Evolutionary conservation across 2,888 invertebrate species (phyloP), one percentile per base, ranked within the genome.

Genomic region (Dynastes hyllus): DNA sequence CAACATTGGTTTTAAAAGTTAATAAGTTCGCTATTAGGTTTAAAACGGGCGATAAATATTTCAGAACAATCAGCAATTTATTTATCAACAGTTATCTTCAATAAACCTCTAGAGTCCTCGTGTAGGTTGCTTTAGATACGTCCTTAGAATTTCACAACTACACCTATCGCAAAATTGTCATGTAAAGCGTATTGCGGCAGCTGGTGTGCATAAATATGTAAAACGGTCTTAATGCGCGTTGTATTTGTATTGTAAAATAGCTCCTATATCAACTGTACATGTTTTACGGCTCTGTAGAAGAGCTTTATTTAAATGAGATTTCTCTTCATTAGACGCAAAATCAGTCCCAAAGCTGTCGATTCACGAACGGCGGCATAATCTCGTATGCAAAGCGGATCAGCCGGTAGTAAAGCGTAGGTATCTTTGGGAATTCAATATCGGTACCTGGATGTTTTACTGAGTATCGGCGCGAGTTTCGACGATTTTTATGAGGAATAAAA

Each of bases 261-360:
- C 37, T 71, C 13, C 58, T 32, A 50, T 55, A 71, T 40, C 16
- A 37, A 37, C 78, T 67, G 78, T 80, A 81, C 79, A 79, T 81
- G 80, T 80, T 81, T 80, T 80, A 76, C 58, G 27, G 40, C 45
- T 40, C 11, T 69, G 67, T 69, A 66, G 79, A 82, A 80, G 78
- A 78, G 78, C 78, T 81, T 82, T 82, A 81, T 82, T 82, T 81
- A 82, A 81, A 82, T 82, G 81, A 82, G 80, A 69, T 73, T 82
- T 81, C 80, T 80, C 80, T 81, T 82, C 81, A 82, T 82, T 82
- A 81, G 81, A 77, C 79, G 77, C 78, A 80, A 80, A 82, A 82
- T 81, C 81, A 82, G 80, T 82, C 81, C 81, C 81, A 80, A 82
- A 82, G 76, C 77, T 66, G 80, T 80, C 80, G 76, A 80, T 82